A percentile compares a stretch with the other conserved stretches of the same genome.
Evolutionary conservation across 2,888 invertebrate species (phyloP).

Genomic region (Pycnomerus fuliginosus): DNA sequence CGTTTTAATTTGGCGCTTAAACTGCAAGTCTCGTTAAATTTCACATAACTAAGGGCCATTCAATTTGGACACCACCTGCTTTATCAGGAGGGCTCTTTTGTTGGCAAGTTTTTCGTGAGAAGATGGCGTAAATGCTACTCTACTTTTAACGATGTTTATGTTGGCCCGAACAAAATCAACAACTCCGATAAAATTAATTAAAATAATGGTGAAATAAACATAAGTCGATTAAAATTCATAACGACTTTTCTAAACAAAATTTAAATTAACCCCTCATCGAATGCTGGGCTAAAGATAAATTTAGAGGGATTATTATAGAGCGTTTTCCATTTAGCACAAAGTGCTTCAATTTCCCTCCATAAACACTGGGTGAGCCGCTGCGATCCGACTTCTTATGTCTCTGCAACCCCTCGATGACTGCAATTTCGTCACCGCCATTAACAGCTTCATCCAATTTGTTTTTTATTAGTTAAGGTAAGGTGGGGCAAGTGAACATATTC

Average conservation of each 20-base stretch:
- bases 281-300: slow-evolving; percentile 48
- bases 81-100: too few species aligned
- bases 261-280: slow-evolving; percentile 45
- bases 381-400: slow-evolving; percentile 19
- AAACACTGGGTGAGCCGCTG: slow-evolving; percentile 38
- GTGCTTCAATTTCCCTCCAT: slow-evolving; percentile 51
- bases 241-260: slow-evolving; percentile 45
- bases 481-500: too few species aligned
- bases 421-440: too few species aligned
- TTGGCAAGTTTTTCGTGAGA: too few species aligned
- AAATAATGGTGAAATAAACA: slow-evolving; percentile 41
- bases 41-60: neutral
- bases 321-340: slow-evolving; percentile 51
- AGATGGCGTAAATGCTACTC: too few species aligned
- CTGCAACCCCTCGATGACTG: too few species aligned
- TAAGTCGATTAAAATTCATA: slow-evolving; percentile 44
- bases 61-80: too few species aligned
- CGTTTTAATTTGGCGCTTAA: slow-evolving; percentile 8
- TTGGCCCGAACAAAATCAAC: slow-evolving; percentile 11
- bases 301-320: slow-evolving; percentile 51
- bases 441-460: too few species aligned
- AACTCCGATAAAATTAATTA: slow-evolving; percentile 32
- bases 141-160: slow-evolving; percentile 5
- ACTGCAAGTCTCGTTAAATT: slow-evolving; percentile 6
- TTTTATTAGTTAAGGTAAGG: too few species aligned